Evolutionary conservation across 2,888 invertebrate genomes (phyloP).

Genomic region (Apeira syringaria): DNA sequence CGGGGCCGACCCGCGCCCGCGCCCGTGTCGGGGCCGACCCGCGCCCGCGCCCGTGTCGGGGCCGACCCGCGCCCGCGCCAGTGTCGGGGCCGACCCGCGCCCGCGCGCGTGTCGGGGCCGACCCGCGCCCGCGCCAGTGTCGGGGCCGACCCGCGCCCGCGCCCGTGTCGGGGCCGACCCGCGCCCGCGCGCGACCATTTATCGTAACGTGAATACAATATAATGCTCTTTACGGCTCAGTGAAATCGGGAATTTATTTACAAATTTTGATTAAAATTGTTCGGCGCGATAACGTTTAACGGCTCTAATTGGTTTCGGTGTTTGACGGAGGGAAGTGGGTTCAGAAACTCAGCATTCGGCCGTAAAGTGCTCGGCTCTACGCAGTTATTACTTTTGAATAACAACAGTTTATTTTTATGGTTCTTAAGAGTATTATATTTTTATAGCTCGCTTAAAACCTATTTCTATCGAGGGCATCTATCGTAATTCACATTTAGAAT

Average conservation of each 20-base stretch:
- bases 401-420: slow-evolving; percentile 5
- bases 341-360: slow-evolving; percentile 5
- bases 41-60: too few relatives aligned
- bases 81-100: too few relatives aligned
- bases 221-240: slow-evolving; percentile 27
- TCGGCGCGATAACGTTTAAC: slow-evolving; percentile 29
- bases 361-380: slow-evolving; percentile 7
- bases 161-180: too few relatives aligned
- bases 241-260: slow-evolving; percentile 29
- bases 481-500: too few relatives aligned
- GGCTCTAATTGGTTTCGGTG: slow-evolving; percentile 31
- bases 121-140: not conserved
- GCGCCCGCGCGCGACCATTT: slow-evolving; percentile 15
- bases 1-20: not conserved
- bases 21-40: too few relatives aligned
- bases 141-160: too few relatives aligned
- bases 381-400: slow-evolving; percentile 9
- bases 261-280: slow-evolving; percentile 31
- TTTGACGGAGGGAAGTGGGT: slow-evolving; percentile 14
- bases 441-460: too few relatives aligned
- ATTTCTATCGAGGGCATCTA: too few relatives aligned
- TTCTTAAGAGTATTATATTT: slow-evolving; percentile 10
- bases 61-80: not conserved
- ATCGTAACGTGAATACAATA: slow-evolving; percentile 25
- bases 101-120: too few relatives aligned